Evolutionary conservation across 1,140 invertebrate species (phyloP), one percentile per base, ranked within the genome.

Genomic region (Eupeodes corollae): DNA sequence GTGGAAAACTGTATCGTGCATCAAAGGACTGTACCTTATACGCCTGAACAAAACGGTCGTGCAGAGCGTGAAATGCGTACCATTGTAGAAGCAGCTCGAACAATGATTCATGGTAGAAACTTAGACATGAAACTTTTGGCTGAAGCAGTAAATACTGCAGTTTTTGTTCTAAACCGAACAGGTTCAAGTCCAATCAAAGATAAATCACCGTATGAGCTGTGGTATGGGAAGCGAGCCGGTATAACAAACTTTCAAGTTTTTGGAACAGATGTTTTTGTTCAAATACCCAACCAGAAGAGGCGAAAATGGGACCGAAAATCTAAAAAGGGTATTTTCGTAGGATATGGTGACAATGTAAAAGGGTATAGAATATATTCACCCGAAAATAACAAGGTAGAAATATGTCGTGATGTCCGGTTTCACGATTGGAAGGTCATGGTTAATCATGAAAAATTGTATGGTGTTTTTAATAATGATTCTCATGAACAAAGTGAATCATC

Each of bases 131-230:
- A 18, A 31, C 48, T 64, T 8, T 69, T 61, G 64, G 59, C 56
- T 34, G 67, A 70, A 51, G 51, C 63, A 14, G 52, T 62, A 8
- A 55, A 56, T 42, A 63, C 58, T 14, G 57, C 64, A 31, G 59
- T 55, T 12, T 64, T 63, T 50, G 50, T 65, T 14, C 37, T 63
- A 19, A 70, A 70, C 48, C 40, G 59, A 38, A 66, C 59, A 32
- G 56, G 59, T 33, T 49, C 51, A 13, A 56, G 52, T 41, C 49
- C 49, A 44, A 15, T 55, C 13, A 31, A 50, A 33, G n/a, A 50
- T 19, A 59, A 66, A 49, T 56, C 54, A n/a, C 63, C 63, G 18
- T 57, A 55, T 51, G 60, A 68, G 50, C 13, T 63, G 6, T 61
- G 62, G 56, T 52, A 18, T 44, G 51, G 44, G 5, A 53, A 52